A percentile compares a stretch with the other conserved stretches of the same genome.
These are phyloP conservation scores for Tuta absoluta DNA, from an alignment of 2,888 invertebrate species.

Conservation along the genomic window DNA sequence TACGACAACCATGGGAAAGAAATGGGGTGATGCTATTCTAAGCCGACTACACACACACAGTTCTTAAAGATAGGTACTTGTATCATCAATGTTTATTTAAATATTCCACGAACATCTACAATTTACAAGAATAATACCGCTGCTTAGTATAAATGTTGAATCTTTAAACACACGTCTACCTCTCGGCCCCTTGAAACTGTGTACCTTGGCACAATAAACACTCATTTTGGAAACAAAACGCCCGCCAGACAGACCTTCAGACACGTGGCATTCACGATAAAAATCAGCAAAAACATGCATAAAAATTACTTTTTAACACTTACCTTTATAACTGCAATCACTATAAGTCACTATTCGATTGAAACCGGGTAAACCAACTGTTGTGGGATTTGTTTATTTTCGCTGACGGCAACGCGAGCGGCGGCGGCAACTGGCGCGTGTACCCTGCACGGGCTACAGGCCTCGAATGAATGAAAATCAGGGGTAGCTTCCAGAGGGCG, in stretches of 20 bases:
- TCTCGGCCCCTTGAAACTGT: background rate
- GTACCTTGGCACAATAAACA: slow-evolving; percentile 20
- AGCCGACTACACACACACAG: too few relatives aligned
- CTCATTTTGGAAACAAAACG: slow-evolving; percentile 23
- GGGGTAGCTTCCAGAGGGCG: slow-evolving; percentile 66
- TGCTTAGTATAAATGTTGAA: background rate
- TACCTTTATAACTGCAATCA: background rate
- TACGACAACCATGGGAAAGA: too few relatives aligned
- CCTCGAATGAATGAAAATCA: slow-evolving; percentile 71
- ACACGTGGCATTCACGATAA: slow-evolving; percentile 26
- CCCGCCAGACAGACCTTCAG: slow-evolving; percentile 9
- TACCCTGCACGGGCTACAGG: slow-evolving; percentile 47
- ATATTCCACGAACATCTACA: too few relatives aligned
- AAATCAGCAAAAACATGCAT: slow-evolving; percentile 13
- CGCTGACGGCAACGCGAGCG: slow-evolving; percentile 50
- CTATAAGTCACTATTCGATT: background rate
- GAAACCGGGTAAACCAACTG: slow-evolving; percentile 26
- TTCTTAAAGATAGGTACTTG: background rate
- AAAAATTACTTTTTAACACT: slow-evolving; percentile 10
- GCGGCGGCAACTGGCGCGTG: slow-evolving; percentile 38
- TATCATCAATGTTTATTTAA: too few relatives aligned
- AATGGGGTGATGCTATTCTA: too few relatives aligned
- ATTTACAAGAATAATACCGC: background rate
- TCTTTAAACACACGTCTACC: background rate
- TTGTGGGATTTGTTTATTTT: slow-evolving; percentile 56